These are phyloP conservation scores for Plagiodera versicolora DNA, from an alignment of 2,888 invertebrate genomes.

Conservation along the genomic window DNA sequence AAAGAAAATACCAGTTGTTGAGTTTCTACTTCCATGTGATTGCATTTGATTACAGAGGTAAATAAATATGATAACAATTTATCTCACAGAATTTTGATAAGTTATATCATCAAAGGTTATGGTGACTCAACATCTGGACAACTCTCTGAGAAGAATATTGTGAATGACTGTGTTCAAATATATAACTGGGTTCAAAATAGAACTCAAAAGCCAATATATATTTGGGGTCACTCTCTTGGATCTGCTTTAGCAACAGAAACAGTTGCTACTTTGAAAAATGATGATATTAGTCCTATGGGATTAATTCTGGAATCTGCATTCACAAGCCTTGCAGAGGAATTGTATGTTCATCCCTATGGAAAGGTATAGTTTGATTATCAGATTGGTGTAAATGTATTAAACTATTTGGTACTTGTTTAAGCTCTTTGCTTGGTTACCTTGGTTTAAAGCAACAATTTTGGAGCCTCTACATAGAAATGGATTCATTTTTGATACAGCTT, in stretches of 20 bases:
- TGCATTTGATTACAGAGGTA: conserved; percentile 52
- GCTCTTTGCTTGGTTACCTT: conserved; percentile 82
- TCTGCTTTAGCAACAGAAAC: conserved; percentile 46
- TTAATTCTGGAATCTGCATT: conserved; percentile 48
- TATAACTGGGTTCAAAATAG: conserved; percentile 44
- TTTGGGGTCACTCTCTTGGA: conserved; percentile 52
- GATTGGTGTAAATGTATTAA: not conserved
- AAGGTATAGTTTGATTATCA: conserved; percentile 35
- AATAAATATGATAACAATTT: too few relatives aligned
- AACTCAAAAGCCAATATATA: conserved; percentile 44
- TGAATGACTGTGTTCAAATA: conserved; percentile 47
- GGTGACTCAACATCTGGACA: conserved; percentile 46
- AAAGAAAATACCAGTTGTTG: conserved; percentile 75
- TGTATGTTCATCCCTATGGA: conserved; percentile 44
- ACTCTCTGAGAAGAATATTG: conserved; percentile 46
- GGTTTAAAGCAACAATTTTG: conserved; percentile 78
- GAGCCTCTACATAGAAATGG: conserved; percentile 73
- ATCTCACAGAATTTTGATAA: not conserved
- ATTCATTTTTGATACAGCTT: conserved; percentile 78
- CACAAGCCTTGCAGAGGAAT: conserved; percentile 45
- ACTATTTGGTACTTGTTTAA: conserved; percentile 11
- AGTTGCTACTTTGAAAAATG: conserved; percentile 32
- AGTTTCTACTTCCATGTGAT: conserved; percentile 56
- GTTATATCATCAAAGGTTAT: conserved; percentile 41
- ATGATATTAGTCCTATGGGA: conserved; percentile 35